These are phyloP conservation scores for Mamestra brassicae DNA, from an alignment of 2,888 invertebrate genomes.

Conservation along the genomic window DNA sequence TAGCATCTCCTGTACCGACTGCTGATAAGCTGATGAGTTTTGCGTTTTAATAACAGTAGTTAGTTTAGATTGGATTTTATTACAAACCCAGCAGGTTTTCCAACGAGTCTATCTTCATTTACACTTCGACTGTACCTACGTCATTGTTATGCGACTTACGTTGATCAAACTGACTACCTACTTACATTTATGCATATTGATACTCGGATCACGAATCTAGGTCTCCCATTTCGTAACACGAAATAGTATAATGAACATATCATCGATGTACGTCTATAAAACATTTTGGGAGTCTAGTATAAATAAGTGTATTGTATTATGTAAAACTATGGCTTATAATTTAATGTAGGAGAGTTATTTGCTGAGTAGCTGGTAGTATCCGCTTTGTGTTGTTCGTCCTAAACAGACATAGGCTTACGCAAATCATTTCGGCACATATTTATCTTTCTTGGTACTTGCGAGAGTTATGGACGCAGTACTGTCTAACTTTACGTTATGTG, in stretches of 20 bases:
- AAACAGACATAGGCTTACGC: slow-evolving; percentile 64
- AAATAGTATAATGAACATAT: slow-evolving; percentile 16
- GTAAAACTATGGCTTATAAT: slow-evolving; percentile 34
- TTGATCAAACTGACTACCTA: slow-evolving; percentile 18
- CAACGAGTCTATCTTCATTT: slow-evolving; percentile 1
- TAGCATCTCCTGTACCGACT: no score
- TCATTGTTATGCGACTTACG: slow-evolving; percentile 21
- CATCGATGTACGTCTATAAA: slow-evolving; percentile 5
- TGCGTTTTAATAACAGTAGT: no score
- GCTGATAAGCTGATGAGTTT: no score
- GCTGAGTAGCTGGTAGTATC: slow-evolving; percentile 36
- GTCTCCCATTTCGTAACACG: slow-evolving; percentile 17
- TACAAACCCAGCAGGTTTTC: background rate
- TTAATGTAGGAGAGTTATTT: slow-evolving; percentile 42
- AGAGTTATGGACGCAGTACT: slow-evolving; percentile 40
- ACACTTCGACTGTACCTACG: background rate
- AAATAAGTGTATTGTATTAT: slow-evolving; percentile 4
- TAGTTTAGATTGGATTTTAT: no score
- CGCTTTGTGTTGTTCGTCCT: slow-evolving; percentile 57
- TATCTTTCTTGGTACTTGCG: slow-evolving; percentile 58
- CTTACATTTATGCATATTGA: slow-evolving; percentile 43
- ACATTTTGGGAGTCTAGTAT: background rate
- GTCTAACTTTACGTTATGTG: slow-evolving; percentile 35
- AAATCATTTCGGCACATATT: slow-evolving; percentile 66
- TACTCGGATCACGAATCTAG: slow-evolving; percentile 39